Evolutionary conservation across 2,113 vertebrate species (phyloP), one percentile per base, ranked within the genome.

Genomic region (Epinephelus lanceolatus): DNA sequence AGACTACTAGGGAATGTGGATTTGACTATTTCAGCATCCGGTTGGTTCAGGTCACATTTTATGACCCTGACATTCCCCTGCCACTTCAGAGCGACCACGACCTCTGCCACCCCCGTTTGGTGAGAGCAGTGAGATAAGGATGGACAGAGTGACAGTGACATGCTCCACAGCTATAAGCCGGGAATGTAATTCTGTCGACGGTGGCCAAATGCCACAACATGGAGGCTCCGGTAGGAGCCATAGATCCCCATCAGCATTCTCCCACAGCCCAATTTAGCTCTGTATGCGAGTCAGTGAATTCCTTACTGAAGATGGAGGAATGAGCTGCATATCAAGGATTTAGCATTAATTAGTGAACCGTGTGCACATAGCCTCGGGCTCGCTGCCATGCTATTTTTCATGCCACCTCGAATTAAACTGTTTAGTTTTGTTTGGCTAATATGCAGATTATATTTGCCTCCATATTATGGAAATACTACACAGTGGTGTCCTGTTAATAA

Each of bases 141-240:
- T 18, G 61, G 78, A 86, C 68, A 83, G 79, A 79, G 88, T 75
- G 87, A 89, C 85, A n/a, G 76, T 74, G 90, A 92, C 89, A 82
- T 25, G 69, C 83, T 71, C 80, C 86, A 78, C 78, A 63, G 76
- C 17, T 76, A 79, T 30, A 40, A 71, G 51, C 67, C 23, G 67
- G 70, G 69, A 65, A 72, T 66, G 63, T 55, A 13, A 86, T 56
- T 83, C 49, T 71, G 77, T 40, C 21, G 40, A 71, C 45, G 52
- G 82, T 23, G 61, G 63, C 59, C 74, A 71, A 75, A 77, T 86
- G 71, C 80, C 76, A 70, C 77, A 79, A 62, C 71, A 37, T 30
- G 7, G n/a, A 77, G 59, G 51, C 82, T 61, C 69, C 21, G 33
- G 72, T 25, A 74, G 6, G 21, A 65, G 71, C 61, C 73, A 10